Conservation (phyloP, 2,888 invertebrate genomes). For the Platycheirus albimanus region DNA sequence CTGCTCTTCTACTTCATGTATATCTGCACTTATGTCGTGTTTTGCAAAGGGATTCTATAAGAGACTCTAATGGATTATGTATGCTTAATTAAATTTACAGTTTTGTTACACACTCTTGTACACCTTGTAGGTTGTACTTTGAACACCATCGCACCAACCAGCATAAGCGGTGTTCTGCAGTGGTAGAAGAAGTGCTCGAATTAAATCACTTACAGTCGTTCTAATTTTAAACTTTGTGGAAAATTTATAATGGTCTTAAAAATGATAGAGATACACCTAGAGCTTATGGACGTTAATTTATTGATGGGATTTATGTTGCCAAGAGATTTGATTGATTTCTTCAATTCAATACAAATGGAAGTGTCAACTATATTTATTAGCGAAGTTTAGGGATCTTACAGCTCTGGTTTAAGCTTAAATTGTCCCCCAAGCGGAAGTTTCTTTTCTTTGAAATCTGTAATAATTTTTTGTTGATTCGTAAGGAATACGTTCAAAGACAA, state of each 20-base stretch:
- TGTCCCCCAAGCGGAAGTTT: too few species aligned
- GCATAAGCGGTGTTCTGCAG: neutral
- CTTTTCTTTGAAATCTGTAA: too few species aligned
- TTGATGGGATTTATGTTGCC: neutral
- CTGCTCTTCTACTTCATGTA: neutral
- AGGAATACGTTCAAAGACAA: too few species aligned
- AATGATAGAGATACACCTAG: too few species aligned
- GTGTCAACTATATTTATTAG: too few species aligned
- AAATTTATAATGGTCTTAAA: conserved; percentile 26
- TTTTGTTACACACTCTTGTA: conserved; percentile 43
- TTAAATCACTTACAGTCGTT: conserved; percentile 59
- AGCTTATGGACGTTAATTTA: neutral
- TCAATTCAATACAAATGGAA: too few species aligned
- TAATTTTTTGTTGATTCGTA: too few species aligned
- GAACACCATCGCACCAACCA: neutral
- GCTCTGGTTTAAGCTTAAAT: too few species aligned
- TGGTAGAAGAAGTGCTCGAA: conserved; percentile 23
- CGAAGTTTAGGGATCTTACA: too few species aligned
- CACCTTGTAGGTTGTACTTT: too few species aligned
- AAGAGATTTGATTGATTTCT: neutral
- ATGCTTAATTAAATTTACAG: conserved; percentile 72
- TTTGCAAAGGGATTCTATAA: conserved; percentile 31
- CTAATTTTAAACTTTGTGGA: conserved; percentile 40
- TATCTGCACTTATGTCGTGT: conserved; percentile 8
- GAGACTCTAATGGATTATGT: conserved; percentile 67